phyloP scores from a whole-genome alignment of 2,888 invertebrate species.

The Oeneis ivallda region DNA sequence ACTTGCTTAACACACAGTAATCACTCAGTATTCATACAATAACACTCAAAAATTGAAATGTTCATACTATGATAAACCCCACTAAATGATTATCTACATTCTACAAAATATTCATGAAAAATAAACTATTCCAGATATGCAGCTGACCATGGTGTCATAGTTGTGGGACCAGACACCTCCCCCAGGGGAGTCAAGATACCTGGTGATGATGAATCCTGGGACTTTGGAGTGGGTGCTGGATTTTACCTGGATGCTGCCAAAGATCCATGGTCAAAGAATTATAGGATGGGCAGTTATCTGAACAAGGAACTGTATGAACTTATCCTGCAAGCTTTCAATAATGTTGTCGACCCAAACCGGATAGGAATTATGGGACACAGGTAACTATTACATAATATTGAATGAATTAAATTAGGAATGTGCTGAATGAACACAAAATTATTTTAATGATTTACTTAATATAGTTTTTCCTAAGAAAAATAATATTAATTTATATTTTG shows the following conservation, averaged over 20 bases:
- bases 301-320: constrained; percentile 91
- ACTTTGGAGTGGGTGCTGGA: constrained; percentile 97
- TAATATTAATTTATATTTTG: too few relatives aligned
- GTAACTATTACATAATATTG: constrained; percentile 57
- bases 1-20: too few relatives aligned
- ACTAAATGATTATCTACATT: too few relatives aligned
- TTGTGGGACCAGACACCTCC: constrained; percentile 98
- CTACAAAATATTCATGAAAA: neutral
- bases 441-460: too few relatives aligned
- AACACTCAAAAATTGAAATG: too few relatives aligned
- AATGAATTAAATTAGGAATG: too few relatives aligned
- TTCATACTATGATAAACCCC: too few relatives aligned
- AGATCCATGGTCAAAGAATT: constrained; percentile 96
- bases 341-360: constrained; percentile 74
- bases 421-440: too few relatives aligned
- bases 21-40: too few relatives aligned
- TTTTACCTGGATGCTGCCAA: constrained; percentile 96
- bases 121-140: constrained; percentile 83
- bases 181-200: constrained; percentile 94
- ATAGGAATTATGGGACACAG: constrained; percentile 92
- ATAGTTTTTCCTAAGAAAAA: too few relatives aligned
- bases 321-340: constrained; percentile 87
- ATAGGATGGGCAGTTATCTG: constrained; percentile 97
- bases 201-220: constrained; percentile 95
- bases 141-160: constrained; percentile 90